Conservation (phyloP, 92 coral and sea anemone genomes). For the Palythoa grandis region DNA sequence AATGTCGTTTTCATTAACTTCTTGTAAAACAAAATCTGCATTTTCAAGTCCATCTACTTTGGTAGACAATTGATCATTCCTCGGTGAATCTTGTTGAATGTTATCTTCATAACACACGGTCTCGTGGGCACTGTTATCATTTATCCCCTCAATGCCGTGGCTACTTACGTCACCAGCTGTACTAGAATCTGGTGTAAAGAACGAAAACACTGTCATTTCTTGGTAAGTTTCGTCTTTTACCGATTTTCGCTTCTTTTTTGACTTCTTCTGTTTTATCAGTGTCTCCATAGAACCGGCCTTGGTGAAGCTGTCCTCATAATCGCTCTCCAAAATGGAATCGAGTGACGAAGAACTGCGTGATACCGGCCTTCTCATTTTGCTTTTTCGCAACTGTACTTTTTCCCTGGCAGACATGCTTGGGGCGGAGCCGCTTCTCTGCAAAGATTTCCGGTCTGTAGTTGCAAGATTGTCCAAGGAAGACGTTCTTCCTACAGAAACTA, state of each 20-base stretch:
- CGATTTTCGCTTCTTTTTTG: background rate
- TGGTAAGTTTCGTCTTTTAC: background rate
- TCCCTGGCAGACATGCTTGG: slow-evolving; percentile 68
- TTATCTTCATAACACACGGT: background rate
- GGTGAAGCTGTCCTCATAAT: background rate
- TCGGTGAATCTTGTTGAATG: too few relatives aligned
- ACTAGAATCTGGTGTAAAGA: slow-evolving; percentile 19
- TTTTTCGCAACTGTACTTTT: slow-evolving; percentile 14
- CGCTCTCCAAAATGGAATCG: slow-evolving; percentile 21
- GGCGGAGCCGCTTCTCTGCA: slow-evolving; percentile 64
- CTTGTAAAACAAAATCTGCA: background rate
- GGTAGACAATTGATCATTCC: background rate
- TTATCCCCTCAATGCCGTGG: background rate
- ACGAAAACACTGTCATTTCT: background rate
- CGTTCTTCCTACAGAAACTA: background rate
- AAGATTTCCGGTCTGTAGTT: slow-evolving; percentile 35
- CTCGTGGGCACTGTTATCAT: too few relatives aligned
- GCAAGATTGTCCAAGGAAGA: slow-evolving; percentile 17
- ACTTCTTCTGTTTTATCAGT: slow-evolving; percentile 13
- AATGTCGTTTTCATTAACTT: background rate
- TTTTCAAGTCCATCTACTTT: background rate
- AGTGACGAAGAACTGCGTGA: slow-evolving; percentile 24
- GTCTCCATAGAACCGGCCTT: slow-evolving; percentile 7
- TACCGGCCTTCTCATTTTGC: background rate
- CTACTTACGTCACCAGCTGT: background rate